Base-by-base conservation (phyloP, 2,888 invertebrate genomes). In the Pardosa pseudoannulata region DNA sequence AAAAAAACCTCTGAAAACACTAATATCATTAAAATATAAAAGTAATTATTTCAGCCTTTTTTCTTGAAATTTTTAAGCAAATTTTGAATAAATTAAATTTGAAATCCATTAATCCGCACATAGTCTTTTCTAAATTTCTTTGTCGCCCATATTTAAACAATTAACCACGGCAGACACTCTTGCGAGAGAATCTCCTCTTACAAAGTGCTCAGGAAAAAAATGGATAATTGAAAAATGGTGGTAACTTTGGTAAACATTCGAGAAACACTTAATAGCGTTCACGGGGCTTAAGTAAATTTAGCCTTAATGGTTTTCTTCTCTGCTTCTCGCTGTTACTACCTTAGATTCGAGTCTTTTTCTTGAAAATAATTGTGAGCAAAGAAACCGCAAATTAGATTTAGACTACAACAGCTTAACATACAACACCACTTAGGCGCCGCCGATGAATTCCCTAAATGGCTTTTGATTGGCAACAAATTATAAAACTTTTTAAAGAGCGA, bases 301-400 rank as follows among this genome's bases (percentile, higher is more conserved):
- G 7, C 9, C 13, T 46, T 46, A 46, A 46, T 46, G 46, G 46
- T 46, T 46, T 46, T 13, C 13, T 46, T 36, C n/a, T 16, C 16
- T 16, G 5, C n/a, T 46, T 2, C 16, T 46, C 46, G 2, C 46
- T 11, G 36, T 36, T 36, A n/a, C 16, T 46, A 46, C 46, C n/a
- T 46, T 46, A 16, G n/a, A n/a, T n/a, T n/a, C n/a, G n/a, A n/a
- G 16, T 46, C 9, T 46, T 46, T 46, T 46, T 46, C 46, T 46
- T 46, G n/a, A 2, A 16, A 46, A 46, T 46, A 46, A 6, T 46
- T 16, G 46, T 16, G 16, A 6, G 46, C 46, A 46, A 46, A 46
- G 46, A 46, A 46, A 46, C 46, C 46, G 46, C 46, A 46, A 46
- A 46, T 46, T 46, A 46, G 16, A 16, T 46, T 46, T 46, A 46